phyloP scores from a whole-genome alignment of 2,888 invertebrate species.

The Watsonalla cultraria region DNA sequence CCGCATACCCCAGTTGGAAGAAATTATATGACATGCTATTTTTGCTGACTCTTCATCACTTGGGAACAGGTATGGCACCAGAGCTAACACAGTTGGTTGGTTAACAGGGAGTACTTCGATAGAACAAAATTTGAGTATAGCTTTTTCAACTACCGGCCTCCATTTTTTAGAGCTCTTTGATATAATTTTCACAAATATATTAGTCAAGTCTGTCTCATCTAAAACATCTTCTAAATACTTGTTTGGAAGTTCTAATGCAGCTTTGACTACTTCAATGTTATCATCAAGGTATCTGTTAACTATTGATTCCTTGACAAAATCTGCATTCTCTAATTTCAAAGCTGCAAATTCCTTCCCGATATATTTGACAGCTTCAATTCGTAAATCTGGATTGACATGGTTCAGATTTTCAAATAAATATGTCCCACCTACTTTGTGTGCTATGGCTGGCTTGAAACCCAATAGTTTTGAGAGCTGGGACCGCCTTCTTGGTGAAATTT shows the following conservation, averaged over 20 bases:
- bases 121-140: constrained; percentile 69
- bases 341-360: constrained; percentile 75
- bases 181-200: constrained; percentile 72
- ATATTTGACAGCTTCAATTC: constrained; percentile 82
- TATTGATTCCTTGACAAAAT: constrained; percentile 82
- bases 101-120: constrained; percentile 65
- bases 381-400: constrained; percentile 82
- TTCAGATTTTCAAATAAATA: constrained; percentile 84
- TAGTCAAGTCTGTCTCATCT: constrained; percentile 60
- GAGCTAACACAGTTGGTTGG: constrained; percentile 75
- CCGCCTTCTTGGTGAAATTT: constrained; percentile 39
- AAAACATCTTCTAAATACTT: constrained; percentile 58
- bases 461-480: constrained; percentile 62
- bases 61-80: constrained; percentile 82
- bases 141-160: constrained; percentile 54
- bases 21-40: constrained; percentile 50
- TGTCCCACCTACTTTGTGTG: constrained; percentile 70
- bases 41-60: constrained; percentile 43
- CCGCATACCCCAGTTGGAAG: constrained; percentile 57
- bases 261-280: constrained; percentile 78
- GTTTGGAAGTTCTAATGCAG: constrained; percentile 69
- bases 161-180: constrained; percentile 58
- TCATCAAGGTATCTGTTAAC: constrained; percentile 84
- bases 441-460: constrained; percentile 77
- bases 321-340: constrained; percentile 71